Base-by-base conservation (phyloP, 2,888 invertebrate species). In the Drosophila atripex region DNA sequence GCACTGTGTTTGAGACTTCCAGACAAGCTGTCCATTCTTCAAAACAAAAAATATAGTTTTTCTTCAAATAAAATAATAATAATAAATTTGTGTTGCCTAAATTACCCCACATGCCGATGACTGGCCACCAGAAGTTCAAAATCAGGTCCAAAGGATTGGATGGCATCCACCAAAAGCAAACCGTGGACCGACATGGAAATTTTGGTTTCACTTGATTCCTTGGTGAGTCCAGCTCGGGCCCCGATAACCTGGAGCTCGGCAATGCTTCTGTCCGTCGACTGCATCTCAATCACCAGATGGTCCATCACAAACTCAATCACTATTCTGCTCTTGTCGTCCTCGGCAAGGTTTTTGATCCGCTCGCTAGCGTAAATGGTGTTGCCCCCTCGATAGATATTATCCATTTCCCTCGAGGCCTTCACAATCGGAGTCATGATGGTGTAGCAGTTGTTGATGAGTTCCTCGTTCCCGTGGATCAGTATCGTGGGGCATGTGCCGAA, bases 111-210 rank as follows among this genome's bases (percentile, higher is more conserved):
- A 91, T 98, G 97, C 89, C 96, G 96, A 91, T 99, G 98, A 90
- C 98, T 98, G 28, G 98, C 98, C 14, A 98, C 95, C 8, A 99
- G 93, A 53, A 99, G 93, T 91, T 98, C 98, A 92, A 98, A 99
- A 93, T 99, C 98, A 0, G 96, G 96, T 0, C 99, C 98, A 91
- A 97, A 97, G 14, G 97, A 97, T 92, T 99, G 98, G 90, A 98
- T 93, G 51, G 98, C 98, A 92, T 99, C 99, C 3, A 97, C 98
- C 57, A 99, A 92, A 60, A 99, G 93, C 78, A 99, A 93, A 84
- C 98, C 97, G 92, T 98, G 98, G 50, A 99, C 97, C 11, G 97
- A 97, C 69, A 98, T 94, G 1, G 96, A 94, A 41, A 97, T 93
- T 77, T 95, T 94, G 4, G 95, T 93, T 90, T 97, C 96, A 16